A percentile compares a stretch with the other conserved stretches of the same genome.
phyloP scores from a whole-genome alignment of 2,888 invertebrate genomes.

The Pristionchus arcanus region DNA sequence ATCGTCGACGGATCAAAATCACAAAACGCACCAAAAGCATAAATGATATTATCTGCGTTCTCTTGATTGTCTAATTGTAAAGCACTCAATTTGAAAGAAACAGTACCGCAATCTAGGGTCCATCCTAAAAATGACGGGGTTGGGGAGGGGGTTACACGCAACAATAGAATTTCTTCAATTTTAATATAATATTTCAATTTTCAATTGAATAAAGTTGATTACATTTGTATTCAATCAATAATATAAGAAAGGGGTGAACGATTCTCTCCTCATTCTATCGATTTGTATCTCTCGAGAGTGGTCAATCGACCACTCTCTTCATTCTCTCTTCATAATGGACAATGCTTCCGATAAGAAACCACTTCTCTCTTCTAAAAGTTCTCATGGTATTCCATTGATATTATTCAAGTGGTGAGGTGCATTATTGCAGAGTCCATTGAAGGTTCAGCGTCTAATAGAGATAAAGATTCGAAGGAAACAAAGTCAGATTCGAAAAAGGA shows the following conservation, averaged over 20 bases:
- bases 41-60: background rate
- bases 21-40: background rate
- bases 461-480: constrained; percentile 21
- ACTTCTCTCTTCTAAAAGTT: constrained; percentile 47
- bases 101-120: too few species aligned
- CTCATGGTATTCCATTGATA: background rate
- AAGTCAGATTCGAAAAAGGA: constrained; percentile 34
- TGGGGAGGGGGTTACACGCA: background rate
- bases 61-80: background rate
- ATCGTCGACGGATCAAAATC: background rate
- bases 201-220: background rate
- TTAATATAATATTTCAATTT: background rate
- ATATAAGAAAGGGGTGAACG: background rate
- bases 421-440: constrained; percentile 6
- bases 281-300: constrained; percentile 29
- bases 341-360: constrained; percentile 51
- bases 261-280: background rate
- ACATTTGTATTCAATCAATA: background rate
- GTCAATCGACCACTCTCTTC: constrained; percentile 40
- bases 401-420: background rate
- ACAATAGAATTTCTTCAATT: background rate
- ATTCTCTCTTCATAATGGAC: constrained; percentile 15
- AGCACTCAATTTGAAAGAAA: too few species aligned
- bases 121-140: too few species aligned
- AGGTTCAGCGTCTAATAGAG: background rate